Evolutionary conservation across 1,140 invertebrate genomes (phyloP).

Genomic region (Pachypeltis micranthus): DNA sequence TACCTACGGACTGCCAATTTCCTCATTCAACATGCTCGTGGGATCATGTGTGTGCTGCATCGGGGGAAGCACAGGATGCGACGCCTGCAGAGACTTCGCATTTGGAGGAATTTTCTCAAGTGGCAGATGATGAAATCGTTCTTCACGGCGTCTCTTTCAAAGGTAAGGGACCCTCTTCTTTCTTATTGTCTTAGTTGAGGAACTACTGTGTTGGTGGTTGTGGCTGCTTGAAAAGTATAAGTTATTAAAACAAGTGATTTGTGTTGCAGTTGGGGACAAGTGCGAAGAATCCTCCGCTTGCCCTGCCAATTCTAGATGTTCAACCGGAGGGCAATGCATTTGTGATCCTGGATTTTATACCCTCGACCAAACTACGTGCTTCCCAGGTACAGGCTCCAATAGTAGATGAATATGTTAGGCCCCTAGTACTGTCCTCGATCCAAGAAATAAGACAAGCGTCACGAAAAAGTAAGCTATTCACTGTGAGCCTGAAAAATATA

Average conservation of each 20-base stretch:
- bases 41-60: conserved; percentile 9
- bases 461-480: too few relatives aligned
- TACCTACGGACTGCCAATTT: conserved; percentile 30
- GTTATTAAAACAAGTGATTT: conserved; percentile 6
- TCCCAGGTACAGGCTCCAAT: conserved; percentile 26
- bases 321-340: conserved; percentile 20
- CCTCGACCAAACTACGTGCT: conserved; percentile 12
- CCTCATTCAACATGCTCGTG: conserved; percentile 17
- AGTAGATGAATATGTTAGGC: background rate
- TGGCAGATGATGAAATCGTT: background rate
- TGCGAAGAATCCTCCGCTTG: conserved; percentile 18
- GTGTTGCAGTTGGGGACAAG: conserved; percentile 16
- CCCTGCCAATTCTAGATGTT: conserved; percentile 18
- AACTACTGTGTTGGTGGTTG: too few relatives aligned
- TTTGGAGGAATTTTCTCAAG: background rate
- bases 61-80: too few relatives aligned
- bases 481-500: too few relatives aligned
- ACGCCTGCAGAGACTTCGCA: too few relatives aligned
- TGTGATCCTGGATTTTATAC: conserved; percentile 27
- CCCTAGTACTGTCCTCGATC: too few relatives aligned
- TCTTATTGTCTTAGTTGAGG: too few relatives aligned
- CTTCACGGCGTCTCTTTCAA: background rate
- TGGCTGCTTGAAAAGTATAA: too few relatives aligned
- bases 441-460: too few relatives aligned
- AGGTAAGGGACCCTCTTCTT: too few relatives aligned